Conservation (phyloP, 2,888 invertebrate genomes). For the Lissonota sp. region DNA sequence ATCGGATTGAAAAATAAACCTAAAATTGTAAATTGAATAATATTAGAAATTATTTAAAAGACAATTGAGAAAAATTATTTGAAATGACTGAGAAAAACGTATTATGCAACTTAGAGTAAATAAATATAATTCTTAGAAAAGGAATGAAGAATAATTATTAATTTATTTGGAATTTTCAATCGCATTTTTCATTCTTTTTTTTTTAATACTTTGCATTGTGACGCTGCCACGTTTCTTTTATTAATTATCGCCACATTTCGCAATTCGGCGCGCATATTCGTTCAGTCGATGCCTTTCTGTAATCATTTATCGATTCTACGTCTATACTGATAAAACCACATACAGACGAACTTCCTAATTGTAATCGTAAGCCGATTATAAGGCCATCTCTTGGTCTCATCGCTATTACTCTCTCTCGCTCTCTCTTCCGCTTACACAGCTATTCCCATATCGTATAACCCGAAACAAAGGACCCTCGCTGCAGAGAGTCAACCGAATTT, state of each 20-base stretch:
- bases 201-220: no score
- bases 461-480: neutral
- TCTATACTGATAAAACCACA: neutral
- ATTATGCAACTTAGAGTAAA: no score
- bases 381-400: neutral
- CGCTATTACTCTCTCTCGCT: conserved; percentile 6
- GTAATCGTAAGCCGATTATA: conserved; percentile 52
- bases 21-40: no score
- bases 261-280: neutral
- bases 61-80: no score
- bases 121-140: no score
- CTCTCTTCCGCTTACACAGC: neutral
- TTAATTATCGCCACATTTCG: neutral
- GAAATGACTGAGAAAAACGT: no score
- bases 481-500: conserved; percentile 4
- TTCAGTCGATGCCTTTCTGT: neutral
- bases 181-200: no score
- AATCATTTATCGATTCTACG: neutral
- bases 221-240: no score
- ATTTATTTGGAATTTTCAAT: no score
- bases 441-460: neutral
- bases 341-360: conserved; percentile 9
- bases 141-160: no score
- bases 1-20: no score
- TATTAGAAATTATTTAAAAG: no score